phyloP scores from a whole-genome alignment of 1,140 invertebrate species.

The Heterodera schachtii region DNA sequence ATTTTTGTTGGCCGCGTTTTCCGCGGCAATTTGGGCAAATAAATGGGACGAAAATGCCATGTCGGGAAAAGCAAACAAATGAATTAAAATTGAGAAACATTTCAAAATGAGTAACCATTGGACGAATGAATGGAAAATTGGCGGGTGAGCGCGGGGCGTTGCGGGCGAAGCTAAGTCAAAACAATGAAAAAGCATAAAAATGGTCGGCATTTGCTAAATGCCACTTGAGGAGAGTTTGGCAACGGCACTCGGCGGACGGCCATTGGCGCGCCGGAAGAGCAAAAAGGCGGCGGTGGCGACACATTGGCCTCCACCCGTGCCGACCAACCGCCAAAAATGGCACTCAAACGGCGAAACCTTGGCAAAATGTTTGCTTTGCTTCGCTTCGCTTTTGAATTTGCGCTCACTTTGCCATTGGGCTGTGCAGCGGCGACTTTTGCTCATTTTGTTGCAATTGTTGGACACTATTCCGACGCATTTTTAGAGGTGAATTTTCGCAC shows the following conservation, averaged over 20 bases:
- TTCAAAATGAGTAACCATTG: neutral
- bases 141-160: neutral
- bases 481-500: neutral
- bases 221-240: neutral
- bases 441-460: neutral
- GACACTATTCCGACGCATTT: neutral
- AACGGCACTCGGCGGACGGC: neutral
- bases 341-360: constrained; percentile 16
- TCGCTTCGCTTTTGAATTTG: neutral
- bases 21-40: neutral
- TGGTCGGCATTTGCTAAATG: neutral
- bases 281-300: neutral
- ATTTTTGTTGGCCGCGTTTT: neutral
- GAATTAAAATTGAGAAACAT: too few relatives aligned
- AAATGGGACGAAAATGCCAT: neutral
- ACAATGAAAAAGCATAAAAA: neutral
- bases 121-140: neutral
- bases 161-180: neutral
- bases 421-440: neutral
- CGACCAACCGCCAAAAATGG: constrained; percentile 14
- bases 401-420: neutral
- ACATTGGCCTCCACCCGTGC: neutral
- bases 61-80: neutral
- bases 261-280: neutral
- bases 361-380: neutral